Base-by-base conservation (phyloP, 2,797 vertebrate genomes). In the Lophotriccus pileatus region DNA sequence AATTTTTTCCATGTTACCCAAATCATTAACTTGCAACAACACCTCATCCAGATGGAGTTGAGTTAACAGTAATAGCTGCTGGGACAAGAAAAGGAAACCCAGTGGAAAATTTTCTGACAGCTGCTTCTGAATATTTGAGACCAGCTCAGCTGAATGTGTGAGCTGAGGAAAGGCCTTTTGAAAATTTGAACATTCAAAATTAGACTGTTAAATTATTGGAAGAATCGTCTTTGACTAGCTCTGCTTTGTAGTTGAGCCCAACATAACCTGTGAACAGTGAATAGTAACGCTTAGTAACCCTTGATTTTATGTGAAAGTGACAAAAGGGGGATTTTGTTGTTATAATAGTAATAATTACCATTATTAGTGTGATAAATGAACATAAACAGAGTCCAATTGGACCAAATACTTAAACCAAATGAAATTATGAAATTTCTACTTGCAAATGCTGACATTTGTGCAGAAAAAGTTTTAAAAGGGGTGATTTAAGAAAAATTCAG, bases 61-160 rank as follows among this genome's bases (percentile, higher is more conserved):
- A 63, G 56, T 74, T 81, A 91, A 84, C 47, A 55, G 64, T 63
- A 84, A 76, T 72, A 72, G 47, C 55, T 89, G 28, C 10, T 69
- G 25, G 87, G 68, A 70, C 34, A 73, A 89, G 62, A 68, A 89
- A 89, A 86, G 74, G 63, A 93, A 90, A 79, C 30, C 34, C 84
- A 67, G 52, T 79, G 69, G 91, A 96, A 95, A 90, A 84, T 87
- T 91, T 70, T 84, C 59, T 93, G 76, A 93, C 73, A 92, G 79
- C 58, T 85, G 59, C 59, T 93, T 94, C 82, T 91, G 87, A 79
- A 79, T 94, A 88, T 86, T 84, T 85, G 69, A 86, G 64, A 85
- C 64, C 19, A 74, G 15, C 73, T 92, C 46, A 91, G 72, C 60
- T 72, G 56, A 89, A 87, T 37, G 49, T 53, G 36, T 14, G 73